Evolutionary conservation across 2,888 invertebrate species (phyloP), one percentile per base, ranked within the genome.

Genomic region (Acrobasis consociella): DNA sequence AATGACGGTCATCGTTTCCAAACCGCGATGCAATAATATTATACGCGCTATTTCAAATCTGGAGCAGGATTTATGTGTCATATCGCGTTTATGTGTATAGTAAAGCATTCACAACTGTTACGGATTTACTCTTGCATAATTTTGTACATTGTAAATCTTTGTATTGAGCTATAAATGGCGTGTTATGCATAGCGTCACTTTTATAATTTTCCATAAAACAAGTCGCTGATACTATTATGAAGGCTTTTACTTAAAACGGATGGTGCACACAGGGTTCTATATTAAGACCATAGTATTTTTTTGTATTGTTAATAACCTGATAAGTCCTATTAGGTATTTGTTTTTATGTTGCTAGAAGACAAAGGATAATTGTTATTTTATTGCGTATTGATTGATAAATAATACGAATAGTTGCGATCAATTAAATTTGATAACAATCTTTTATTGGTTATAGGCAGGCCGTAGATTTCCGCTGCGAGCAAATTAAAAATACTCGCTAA

Each of bases 11-110:
- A 74, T 73, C 67, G 73, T 81, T 80, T 69, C 76, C 70, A 75
- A 79, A 78, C 76, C 70, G 65, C 64, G 66, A 65, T 73, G 74
- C 71, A 73, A 74, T 71, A 68, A 69, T 63, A 75, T 78, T 78
- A 78, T 79, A 79, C 81, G 80, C 80, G 75, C 79, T 77, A 67
- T 75, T 82, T 79, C 75, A 74, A 81, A 81, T 79, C 74, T 78
- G 71, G 75, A 72, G 70, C 75, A 66, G 69, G 70, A 74, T 74
- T 75, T 71, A 74, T 76, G 73, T 74, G 69, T 68, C 63, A 62
- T 64, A 64, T 62, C 67, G 55, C 58, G 16, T 64, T 67, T 66
- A 67, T 62, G 64, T 56, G 46, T 61, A 52, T 16, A 59, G 52
- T 55, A 62, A 38, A 58, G 58, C 51, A 63, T 65, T 49, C 22